A percentile compares a stretch with the other conserved stretches of the same genome.
These are phyloP conservation scores for crab-eating macaque (Macaca fascicularis) DNA, from an alignment of 2,113 vertebrate genomes.

Conservation along the genomic window T2T-MFA8v1.1 NC_088380.1:87325501-87326000, in stretches of 20 bases:
- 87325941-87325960: background rate
- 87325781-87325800: background rate
- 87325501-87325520: constrained; percentile 36
- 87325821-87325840: background rate
- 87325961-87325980: background rate
- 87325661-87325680: background rate
- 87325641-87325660: background rate
- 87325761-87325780: background rate
- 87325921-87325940: background rate
- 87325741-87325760: background rate
- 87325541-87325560: background rate
- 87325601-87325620: background rate
- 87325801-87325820: background rate
- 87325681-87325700: background rate
- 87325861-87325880: background rate
- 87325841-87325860: background rate
- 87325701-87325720: background rate
- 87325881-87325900: background rate
- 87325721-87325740: background rate
- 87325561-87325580: background rate
- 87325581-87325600: background rate
- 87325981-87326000: background rate
- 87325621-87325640: background rate
- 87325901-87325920: background rate
- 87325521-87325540: constrained; percentile 1